Percentiles rank a stretch among this genome's conserved stretches.
phyloP scores from a whole-genome alignment of 2,797 vertebrate genomes.

The Acanthornis magna region DNA sequence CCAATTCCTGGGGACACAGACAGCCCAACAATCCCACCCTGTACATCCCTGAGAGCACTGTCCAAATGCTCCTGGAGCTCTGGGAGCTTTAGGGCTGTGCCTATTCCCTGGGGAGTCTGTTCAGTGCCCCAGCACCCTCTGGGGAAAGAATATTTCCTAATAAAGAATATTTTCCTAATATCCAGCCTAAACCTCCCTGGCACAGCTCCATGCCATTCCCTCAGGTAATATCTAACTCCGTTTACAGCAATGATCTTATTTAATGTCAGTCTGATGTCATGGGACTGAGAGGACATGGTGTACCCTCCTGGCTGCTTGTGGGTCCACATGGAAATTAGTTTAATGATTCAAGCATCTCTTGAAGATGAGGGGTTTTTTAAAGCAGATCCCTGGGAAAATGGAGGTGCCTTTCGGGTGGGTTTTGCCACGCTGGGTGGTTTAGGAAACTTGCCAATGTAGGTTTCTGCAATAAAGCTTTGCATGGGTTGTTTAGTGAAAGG shows the following conservation, averaged over 20 bases:
- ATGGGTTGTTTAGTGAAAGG: background rate
- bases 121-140: background rate
- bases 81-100: fast-evolving
- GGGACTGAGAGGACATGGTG: background rate
- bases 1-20: background rate
- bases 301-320: background rate
- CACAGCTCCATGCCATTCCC: background rate
- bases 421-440: background rate
- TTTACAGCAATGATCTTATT: background rate
- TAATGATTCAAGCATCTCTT: background rate
- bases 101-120: background rate
- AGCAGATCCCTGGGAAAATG: background rate
- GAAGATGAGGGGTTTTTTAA: background rate
- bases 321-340: background rate
- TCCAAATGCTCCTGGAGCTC: background rate
- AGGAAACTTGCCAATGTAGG: background rate
- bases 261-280: background rate
- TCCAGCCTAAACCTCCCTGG: background rate
- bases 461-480: background rate
- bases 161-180: background rate
- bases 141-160: background rate
- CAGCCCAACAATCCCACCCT: background rate
- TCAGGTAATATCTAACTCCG: background rate
- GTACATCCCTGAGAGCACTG: fast-evolving
- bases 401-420: background rate